phyloP scores from a whole-genome alignment of 1,140 invertebrate genomes.

The Scylla paramamosain region DNA sequence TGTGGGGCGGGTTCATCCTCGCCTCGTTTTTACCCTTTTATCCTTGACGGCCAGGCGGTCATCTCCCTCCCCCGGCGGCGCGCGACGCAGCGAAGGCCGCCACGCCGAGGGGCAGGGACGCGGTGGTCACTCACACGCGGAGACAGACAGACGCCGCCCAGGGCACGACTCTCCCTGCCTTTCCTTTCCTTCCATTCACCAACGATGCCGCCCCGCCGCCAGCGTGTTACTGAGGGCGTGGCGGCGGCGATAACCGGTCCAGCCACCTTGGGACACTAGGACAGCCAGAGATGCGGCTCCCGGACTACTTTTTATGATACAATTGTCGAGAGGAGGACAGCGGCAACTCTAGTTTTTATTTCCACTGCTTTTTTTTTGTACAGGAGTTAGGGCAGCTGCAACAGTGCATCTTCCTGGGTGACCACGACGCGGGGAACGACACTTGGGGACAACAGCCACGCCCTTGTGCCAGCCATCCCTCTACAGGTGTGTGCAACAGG shows the following conservation, averaged over 20 bases:
- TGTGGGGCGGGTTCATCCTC: neutral
- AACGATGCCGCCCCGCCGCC: neutral
- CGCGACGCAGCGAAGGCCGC: neutral
- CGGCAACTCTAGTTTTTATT: constrained; percentile 42
- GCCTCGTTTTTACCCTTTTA: neutral
- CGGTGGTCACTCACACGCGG: constrained; percentile 23
- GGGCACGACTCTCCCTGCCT: constrained; percentile 24
- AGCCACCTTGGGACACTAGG: constrained; percentile 46
- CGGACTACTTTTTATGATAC: constrained; percentile 18
- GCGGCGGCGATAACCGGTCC: neutral
- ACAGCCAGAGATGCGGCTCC: neutral
- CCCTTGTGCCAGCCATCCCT: neutral
- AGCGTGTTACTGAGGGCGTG: constrained; percentile 34
- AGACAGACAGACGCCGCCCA: neutral
- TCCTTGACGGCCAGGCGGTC: neutral
- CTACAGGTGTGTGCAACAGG: neutral
- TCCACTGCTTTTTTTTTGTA: neutral
- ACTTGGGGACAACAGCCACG: neutral
- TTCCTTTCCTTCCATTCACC: constrained; percentile 29
- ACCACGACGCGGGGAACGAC: neutral
- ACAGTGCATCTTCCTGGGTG: constrained; percentile 43
- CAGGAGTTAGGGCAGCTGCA: neutral
- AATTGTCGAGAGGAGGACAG: constrained; percentile 47
- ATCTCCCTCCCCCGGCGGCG: neutral
- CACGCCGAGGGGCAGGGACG: neutral